Base-by-base conservation (phyloP, 2,888 invertebrate species). In the Branchipolynoe longqiensis region DNA sequence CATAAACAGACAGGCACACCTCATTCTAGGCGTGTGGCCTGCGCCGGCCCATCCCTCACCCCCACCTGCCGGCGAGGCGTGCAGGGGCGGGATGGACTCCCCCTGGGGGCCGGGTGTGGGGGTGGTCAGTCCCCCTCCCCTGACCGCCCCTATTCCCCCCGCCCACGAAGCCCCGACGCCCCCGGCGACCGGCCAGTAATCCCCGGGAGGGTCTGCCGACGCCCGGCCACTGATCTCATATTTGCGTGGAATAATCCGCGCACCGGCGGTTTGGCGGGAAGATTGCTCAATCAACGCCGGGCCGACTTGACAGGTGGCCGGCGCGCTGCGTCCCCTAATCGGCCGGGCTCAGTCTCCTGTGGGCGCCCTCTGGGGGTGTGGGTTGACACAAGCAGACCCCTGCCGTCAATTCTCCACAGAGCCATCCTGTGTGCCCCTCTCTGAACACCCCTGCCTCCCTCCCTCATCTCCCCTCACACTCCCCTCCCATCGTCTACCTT, bases 311-410 rank as follows among this genome's bases (percentile, higher is more conserved):
- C 69, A 69, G 38, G 69, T 69, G 69, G 69, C 33, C 22, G 12
- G 69, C 36, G 36, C 18, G 12, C 3, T 22, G 36, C 14, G 14
- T 69, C 69, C 69, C 69, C 38, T 69, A 38, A 69, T 69, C 69
- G 38, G 36, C 69, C 38, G 36, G 38, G 14, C 18, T 33, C 36
- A 38, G 36, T 31, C 69, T 36, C 36, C 8, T 33, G 36, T 28
- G 28, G 3, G 1, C 12, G 14, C 62, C 62, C 62, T 4, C n/a
- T 31, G 62, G 25, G 62, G 31, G 62, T 62, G 62, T 2, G 3
- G 62, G n/a, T 31, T 62, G 62, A 62, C 62, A 62, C 62, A 4
- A 62, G 62, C 62, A 62, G 62, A 62, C 62, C 62, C 62, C 28
- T 14, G 28, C 62, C 62, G 62, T 62, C 62, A 62, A 25, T n/a